Evolutionary conservation across 2,797 vertebrate species (phyloP).

Genomic region (Sternotherus odoratus): DNA sequence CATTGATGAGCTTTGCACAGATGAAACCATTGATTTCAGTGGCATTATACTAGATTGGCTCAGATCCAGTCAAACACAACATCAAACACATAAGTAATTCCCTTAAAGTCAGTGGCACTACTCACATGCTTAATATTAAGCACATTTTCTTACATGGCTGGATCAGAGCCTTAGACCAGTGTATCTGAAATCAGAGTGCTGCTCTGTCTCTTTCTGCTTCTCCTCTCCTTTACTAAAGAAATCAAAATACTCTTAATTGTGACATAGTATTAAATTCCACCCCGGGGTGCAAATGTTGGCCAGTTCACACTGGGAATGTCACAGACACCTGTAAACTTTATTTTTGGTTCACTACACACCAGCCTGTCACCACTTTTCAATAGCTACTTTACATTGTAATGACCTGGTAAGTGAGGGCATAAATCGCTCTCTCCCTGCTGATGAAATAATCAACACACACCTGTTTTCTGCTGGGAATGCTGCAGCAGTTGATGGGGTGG

Average conservation of each 20-base stretch:
- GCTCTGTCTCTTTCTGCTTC: not conserved
- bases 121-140: not conserved
- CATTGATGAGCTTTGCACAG: slow-evolving; percentile 58
- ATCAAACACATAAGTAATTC: not conserved
- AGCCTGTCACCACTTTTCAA: slow-evolving; percentile 72
- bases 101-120: not conserved
- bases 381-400: slow-evolving; percentile 65
- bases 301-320: slow-evolving; percentile 23
- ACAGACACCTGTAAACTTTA: slow-evolving; percentile 75
- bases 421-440: slow-evolving; percentile 72
- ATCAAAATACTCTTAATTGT: slow-evolving; percentile 4
- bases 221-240: not conserved
- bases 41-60: slow-evolving; percentile 20
- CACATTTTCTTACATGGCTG: not conserved
- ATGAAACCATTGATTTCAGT: not conserved
- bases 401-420: slow-evolving; percentile 59
- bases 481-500: slow-evolving; percentile 49
- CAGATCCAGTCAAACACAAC: slow-evolving; percentile 19
- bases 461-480: slow-evolving; percentile 80
- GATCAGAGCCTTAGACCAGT: not conserved
- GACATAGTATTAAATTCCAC: slow-evolving; percentile 13
- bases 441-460: slow-evolving; percentile 77
- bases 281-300: slow-evolving; percentile 23
- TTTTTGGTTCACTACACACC: slow-evolving; percentile 53
- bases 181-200: not conserved